Conservation (phyloP, 2,797 vertebrate genomes). For the Kryptopterus vitreolus region DNA sequence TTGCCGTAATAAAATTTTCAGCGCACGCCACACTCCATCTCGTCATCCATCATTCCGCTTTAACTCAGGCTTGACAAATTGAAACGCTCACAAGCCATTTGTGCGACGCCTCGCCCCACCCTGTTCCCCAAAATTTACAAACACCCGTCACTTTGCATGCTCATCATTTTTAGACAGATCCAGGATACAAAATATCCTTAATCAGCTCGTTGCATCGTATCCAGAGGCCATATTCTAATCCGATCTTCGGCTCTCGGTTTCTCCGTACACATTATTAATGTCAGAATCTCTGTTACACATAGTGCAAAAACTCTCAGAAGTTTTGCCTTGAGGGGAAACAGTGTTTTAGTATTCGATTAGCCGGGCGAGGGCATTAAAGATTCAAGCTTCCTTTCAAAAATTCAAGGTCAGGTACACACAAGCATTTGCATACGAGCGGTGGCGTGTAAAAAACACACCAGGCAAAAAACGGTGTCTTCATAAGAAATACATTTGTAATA, state of each 20-base stretch:
- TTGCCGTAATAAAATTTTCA: conserved; percentile 3
- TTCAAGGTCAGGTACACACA: conserved; percentile 41
- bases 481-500: not conserved
- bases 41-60: conserved; percentile 24
- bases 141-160: conserved; percentile 57
- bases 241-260: conserved; percentile 38
- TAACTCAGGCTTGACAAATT: conserved; percentile 21
- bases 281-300: conserved; percentile 31
- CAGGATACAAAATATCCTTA: conserved; percentile 52
- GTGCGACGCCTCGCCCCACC: not conserved
- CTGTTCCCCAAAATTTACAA: conserved; percentile 53
- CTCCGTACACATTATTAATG: conserved; percentile 29
- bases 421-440: conserved; percentile 7
- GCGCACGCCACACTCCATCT: not conserved
- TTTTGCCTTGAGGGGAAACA: conserved; percentile 35
- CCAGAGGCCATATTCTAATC: conserved; percentile 36
- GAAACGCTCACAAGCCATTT: conserved; percentile 15
- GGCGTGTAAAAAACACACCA: conserved; percentile 8
- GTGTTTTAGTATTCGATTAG: conserved; percentile 47
- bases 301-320: conserved; percentile 26
- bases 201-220: conserved; percentile 45
- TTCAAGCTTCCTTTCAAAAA: conserved; percentile 29
- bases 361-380: conserved; percentile 27
- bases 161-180: conserved; percentile 50
- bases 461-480: not conserved